Conservation (phyloP, 2,113 vertebrate genomes). For the Corythoichthys intestinalis region DNA sequence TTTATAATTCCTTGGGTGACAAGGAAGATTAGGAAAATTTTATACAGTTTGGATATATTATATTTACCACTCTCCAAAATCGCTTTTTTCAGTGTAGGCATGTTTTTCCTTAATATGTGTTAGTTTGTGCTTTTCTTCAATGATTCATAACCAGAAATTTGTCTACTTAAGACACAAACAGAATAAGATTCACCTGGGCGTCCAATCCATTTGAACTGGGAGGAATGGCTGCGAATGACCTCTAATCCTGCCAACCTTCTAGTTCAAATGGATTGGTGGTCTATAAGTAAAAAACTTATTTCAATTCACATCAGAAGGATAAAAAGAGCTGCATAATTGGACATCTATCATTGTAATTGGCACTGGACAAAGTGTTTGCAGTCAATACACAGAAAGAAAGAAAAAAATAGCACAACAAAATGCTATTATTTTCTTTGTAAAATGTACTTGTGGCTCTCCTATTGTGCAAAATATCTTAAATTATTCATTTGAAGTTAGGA, state of each 20-base stretch:
- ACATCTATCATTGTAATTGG: no score
- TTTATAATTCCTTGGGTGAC: no score
- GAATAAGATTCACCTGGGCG: background rate
- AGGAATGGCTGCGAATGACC: no score
- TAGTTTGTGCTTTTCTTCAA: conserved; percentile 6
- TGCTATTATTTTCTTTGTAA: background rate
- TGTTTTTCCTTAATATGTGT: conserved; percentile 1
- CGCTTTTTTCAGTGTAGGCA: background rate
- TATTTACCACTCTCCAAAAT: no score
- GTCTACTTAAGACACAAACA: conserved; percentile 4
- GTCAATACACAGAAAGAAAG: conserved; percentile 11
- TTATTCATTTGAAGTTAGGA: conserved; percentile 8
- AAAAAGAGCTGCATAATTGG: no score
- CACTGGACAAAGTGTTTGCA: conserved; percentile 2
- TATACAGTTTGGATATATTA: no score
- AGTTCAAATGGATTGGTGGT: no score
- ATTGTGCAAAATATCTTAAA: background rate
- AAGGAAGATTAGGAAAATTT: no score
- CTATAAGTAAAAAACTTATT: no score
- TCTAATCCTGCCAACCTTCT: no score
- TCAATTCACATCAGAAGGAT: no score
- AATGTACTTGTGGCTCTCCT: background rate
- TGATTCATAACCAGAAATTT: background rate
- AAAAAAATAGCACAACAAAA: background rate
- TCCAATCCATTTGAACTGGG: no score